Percentiles rank a stretch among this genome's conserved stretches.
phyloP scores from a whole-genome alignment of 2,888 invertebrate genomes.

The Eledona agricola region DNA sequence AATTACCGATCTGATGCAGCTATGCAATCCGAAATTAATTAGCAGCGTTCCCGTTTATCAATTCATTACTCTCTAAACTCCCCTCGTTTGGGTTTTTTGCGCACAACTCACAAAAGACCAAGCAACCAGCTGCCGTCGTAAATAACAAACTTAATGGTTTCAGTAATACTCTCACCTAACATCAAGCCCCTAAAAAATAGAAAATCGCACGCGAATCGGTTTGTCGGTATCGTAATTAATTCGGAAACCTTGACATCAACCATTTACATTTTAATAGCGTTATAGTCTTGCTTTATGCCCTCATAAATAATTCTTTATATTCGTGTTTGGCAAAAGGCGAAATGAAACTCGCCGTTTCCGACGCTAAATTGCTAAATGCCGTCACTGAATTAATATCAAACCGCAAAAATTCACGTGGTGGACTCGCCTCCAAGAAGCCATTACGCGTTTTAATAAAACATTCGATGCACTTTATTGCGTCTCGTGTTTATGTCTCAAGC shows the following conservation, averaged over 20 bases:
- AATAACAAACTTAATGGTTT: slow-evolving; percentile 17
- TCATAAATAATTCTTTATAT: slow-evolving; percentile 31
- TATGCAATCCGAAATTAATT: slow-evolving; percentile 23
- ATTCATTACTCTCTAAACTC: too few species aligned
- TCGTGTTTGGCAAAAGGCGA: slow-evolving; percentile 16
- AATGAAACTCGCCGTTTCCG: slow-evolving; percentile 1
- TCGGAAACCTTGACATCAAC: slow-evolving; percentile 10
- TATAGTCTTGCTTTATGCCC: too few species aligned
- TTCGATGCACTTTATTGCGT: slow-evolving; percentile 51
- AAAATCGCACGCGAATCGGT: slow-evolving; percentile 13
- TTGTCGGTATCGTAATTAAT: slow-evolving; percentile 16
- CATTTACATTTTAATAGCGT: slow-evolving; percentile 30
- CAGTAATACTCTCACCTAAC: slow-evolving; percentile 16
- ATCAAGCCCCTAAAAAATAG: slow-evolving; percentile 12
- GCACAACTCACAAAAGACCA: slow-evolving; percentile 11
- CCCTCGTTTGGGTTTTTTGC: too few species aligned
- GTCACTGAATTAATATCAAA: slow-evolving; percentile 6
- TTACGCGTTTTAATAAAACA: slow-evolving; percentile 50
- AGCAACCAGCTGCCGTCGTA: slow-evolving; percentile 15
- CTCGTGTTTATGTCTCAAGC: slow-evolving; percentile 53
- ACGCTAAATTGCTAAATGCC: slow-evolving; percentile 1
- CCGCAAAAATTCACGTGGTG: slow-evolving; percentile 1
- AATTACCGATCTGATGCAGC: slow-evolving; percentile 24
- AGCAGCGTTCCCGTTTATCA: background rate
- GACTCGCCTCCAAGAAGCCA: slow-evolving; percentile 36